Conservation (phyloP, 1,140 invertebrate species). For the Apocrypta bakeri region DNA sequence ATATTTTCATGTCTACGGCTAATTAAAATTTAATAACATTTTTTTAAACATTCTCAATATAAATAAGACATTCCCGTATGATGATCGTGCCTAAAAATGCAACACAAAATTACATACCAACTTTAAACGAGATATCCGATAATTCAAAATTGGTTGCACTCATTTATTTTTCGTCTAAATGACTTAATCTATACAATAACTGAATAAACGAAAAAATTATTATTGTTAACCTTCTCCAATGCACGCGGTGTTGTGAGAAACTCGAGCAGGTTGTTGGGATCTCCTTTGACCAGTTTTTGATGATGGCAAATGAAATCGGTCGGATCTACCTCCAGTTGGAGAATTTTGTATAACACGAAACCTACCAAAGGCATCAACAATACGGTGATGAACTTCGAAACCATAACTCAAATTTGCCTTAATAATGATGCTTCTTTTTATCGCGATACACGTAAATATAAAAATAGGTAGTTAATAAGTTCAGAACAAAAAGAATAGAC, state of each 20-base stretch:
- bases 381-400: constrained; percentile 16
- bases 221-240: constrained; percentile 61
- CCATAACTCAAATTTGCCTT: not conserved
- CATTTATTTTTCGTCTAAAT: no score
- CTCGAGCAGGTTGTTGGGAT: constrained; percentile 53
- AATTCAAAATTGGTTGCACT: no score
- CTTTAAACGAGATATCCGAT: no score
- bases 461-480: constrained; percentile 32
- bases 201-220: not conserved
- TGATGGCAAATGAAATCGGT: constrained; percentile 57
- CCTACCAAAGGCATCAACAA: constrained; percentile 50
- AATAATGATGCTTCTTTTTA: not conserved
- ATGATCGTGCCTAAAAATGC: no score
- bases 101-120: no score
- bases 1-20: no score
- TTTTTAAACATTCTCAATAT: no score
- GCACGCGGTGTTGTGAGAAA: constrained; percentile 58
- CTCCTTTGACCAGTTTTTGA: constrained; percentile 58
- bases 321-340: constrained; percentile 59
- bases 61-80: no score
- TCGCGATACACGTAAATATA: constrained; percentile 12
- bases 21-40: no score
- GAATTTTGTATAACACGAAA: constrained; percentile 55
- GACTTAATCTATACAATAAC: no score
- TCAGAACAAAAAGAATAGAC: not conserved